phyloP scores from a whole-genome alignment of 2,797 vertebrate genomes.

The Catharus ustulatus region DNA sequence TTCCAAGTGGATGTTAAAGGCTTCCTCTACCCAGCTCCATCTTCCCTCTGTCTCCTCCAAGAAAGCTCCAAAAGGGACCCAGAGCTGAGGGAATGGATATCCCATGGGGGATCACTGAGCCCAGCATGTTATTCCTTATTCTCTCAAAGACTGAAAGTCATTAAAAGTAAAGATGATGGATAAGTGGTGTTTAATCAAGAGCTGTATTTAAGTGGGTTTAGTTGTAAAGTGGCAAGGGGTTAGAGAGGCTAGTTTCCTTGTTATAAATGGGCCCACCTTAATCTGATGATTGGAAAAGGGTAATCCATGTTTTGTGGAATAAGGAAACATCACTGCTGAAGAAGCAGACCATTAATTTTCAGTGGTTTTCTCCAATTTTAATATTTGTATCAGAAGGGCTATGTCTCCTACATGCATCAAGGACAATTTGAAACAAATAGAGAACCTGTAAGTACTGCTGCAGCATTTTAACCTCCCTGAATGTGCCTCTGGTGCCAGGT shows the following conservation, averaged over 20 bases:
- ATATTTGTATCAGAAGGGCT: not conserved
- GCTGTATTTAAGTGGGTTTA: not conserved
- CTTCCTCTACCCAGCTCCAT: not conserved
- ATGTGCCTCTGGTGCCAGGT: not conserved
- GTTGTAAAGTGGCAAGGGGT: not conserved
- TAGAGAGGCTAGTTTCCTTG: not conserved
- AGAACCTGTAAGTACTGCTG: not conserved
- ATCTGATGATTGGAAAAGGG: not conserved
- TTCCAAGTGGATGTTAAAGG: not conserved
- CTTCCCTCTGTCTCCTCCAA: not conserved
- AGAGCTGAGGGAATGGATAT: not conserved
- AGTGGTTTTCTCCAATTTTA: not conserved
- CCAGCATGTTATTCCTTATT: not conserved
- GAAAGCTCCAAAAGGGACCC: not conserved
- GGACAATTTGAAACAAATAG: not conserved
- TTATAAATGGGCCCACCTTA: not conserved
- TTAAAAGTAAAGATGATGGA: slow-evolving; percentile 9
- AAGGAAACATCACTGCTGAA: not conserved
- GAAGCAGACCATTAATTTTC: not conserved
- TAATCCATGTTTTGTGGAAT: not conserved
- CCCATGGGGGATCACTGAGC: not conserved
- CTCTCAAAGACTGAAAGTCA: not conserved
- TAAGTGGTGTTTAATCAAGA: slow-evolving; percentile 2
- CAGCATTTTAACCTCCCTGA: not conserved
- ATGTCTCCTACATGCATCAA: not conserved